phyloP scores from a whole-genome alignment of 2,888 invertebrate genomes.

The Nemotelus nigrinus region DNA sequence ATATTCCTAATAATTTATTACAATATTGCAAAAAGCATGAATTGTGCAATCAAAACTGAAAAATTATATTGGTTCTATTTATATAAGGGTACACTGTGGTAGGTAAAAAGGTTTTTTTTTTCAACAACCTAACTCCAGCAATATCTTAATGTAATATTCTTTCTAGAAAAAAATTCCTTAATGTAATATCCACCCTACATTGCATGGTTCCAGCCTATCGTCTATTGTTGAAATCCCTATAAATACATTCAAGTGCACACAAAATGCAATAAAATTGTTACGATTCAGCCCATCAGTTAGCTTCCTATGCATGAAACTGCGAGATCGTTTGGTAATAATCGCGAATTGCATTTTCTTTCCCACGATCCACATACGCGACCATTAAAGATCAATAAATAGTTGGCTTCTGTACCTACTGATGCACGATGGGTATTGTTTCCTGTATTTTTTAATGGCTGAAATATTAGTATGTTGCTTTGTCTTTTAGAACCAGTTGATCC shows the following conservation, averaged over 20 bases:
- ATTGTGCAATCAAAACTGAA: no score
- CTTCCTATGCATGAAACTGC: conserved; percentile 40
- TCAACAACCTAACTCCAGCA: no score
- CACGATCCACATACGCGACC: conserved; percentile 49
- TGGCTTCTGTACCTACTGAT: conserved; percentile 3
- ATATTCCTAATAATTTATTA: no score
- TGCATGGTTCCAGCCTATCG: no score
- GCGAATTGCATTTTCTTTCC: conserved; percentile 49
- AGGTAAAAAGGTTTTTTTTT: no score
- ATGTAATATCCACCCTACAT: no score
- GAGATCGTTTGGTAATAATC: conserved; percentile 47
- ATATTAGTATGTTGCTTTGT: background rate
- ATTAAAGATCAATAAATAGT: conserved; percentile 34
- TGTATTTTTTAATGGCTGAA: background rate
- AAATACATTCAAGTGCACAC: conserved; percentile 19
- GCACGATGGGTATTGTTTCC: conserved; percentile 7
- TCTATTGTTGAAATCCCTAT: background rate
- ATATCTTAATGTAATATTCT: no score
- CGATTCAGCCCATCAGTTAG: conserved; percentile 47
- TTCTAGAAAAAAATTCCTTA: no score
- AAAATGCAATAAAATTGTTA: conserved; percentile 33
- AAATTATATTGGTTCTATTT: no score
- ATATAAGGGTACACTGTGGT: no score
- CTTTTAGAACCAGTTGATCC: background rate
- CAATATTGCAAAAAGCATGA: no score